Conservation (phyloP, 2,797 vertebrate species). For the Spinus pinus region DNA sequence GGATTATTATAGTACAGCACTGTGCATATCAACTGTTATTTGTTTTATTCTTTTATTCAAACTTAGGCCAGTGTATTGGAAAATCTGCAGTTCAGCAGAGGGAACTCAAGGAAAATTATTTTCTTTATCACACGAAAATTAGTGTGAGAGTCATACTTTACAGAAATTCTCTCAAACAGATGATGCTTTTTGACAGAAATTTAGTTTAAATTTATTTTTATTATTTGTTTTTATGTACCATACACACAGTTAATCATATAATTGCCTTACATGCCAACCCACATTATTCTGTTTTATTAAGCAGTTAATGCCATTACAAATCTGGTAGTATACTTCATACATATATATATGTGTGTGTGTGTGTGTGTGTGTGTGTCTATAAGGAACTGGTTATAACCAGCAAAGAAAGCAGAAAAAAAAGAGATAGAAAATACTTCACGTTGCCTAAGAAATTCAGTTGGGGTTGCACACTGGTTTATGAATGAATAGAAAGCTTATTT, state of each 20-base stretch:
- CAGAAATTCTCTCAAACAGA: background rate
- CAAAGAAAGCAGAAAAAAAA: background rate
- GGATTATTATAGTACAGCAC: constrained; percentile 62
- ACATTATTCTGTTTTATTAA: background rate
- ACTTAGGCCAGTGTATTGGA: background rate
- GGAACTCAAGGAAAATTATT: background rate
- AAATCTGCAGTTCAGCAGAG: background rate
- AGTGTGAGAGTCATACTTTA: background rate
- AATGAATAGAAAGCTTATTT: background rate
- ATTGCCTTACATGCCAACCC: background rate
- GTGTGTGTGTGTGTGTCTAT: background rate
- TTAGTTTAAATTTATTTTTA: background rate
- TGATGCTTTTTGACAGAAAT: background rate
- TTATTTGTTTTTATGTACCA: background rate
- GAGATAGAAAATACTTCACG: background rate
- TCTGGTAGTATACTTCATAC: background rate
- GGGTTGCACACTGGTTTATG: background rate
- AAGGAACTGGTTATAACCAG: background rate
- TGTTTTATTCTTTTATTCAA: constrained; percentile 38
- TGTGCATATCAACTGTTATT: constrained; percentile 54
- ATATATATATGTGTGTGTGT: too few relatives aligned
- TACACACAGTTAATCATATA: background rate
- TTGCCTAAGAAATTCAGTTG: background rate
- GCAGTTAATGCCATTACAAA: background rate
- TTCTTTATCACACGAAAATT: background rate